Evolutionary conservation across 2,888 invertebrate genomes (phyloP), one percentile per base, ranked within the genome.

Genomic region (Axea sp.): DNA sequence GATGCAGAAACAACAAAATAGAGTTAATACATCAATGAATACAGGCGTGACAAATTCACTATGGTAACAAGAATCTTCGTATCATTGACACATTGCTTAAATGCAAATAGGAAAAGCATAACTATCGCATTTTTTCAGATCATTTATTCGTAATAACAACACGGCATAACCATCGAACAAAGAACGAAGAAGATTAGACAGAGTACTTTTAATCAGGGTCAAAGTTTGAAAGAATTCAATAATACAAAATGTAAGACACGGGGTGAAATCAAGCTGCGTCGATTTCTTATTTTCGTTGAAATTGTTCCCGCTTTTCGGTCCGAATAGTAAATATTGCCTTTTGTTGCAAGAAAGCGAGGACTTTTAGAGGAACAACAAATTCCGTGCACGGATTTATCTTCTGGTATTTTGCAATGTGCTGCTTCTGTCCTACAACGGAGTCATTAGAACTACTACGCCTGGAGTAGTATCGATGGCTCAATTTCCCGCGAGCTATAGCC

Each of bases 391-490:
- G 68, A 68, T 73, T 71, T 71, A 67, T 76, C 60, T 71, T 51
- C 35, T 30, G 55, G 71, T 57, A 65, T 60, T 73, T 67, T 49
- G 65, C 31, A 45, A 19, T 12, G 30, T 39, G 6, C 49, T 30
- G 72, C 60, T 73, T 49, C 55, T 53, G 51, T 60, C 60, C 24
- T 47, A 22, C 59, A 47, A 26, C 41, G 47, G 30, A 60, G 60
- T 73, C 73, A 67, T 73, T 73, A 73, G 57, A 55, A 73, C 45
- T 39, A 57, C 59, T 39, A 57, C 59, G 57, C 60, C 57, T 37
- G 26, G 35, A 51, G 72, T 68, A 72, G 68, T 72, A 72, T 69
- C 65, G 62, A 76, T 73, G 74, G 72, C 69, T 75, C 62, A 47
- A 75, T 76, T 75, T 73, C 62, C 62, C 74, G 28, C 65, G 28